Conservation (phyloP, 2,797 vertebrate species). For the Hydrophis major region DNA sequence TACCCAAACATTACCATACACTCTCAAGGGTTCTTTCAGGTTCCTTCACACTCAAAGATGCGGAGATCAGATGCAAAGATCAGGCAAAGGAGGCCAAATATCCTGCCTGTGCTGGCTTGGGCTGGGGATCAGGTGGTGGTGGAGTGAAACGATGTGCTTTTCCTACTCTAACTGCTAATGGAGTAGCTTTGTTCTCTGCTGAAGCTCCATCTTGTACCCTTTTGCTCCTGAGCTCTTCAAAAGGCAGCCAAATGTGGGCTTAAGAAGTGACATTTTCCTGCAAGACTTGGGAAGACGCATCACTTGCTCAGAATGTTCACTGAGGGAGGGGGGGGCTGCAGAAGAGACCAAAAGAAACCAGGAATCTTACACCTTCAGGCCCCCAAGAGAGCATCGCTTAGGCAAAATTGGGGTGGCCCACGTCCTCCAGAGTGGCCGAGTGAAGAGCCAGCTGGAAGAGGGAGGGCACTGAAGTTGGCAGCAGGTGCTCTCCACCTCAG, state of each 20-base stretch:
- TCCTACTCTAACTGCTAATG: not conserved
- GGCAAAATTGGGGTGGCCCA: not conserved
- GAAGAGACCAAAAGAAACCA: not conserved
- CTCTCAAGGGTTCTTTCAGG: not conserved
- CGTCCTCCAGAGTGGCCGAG: not conserved
- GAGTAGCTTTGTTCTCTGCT: not conserved
- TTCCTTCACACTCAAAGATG: not conserved
- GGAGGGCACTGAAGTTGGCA: not conserved
- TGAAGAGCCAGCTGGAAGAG: not conserved
- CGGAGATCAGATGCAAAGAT: not conserved
- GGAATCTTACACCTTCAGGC: not conserved
- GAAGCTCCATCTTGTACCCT: not conserved
- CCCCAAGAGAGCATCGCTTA: not conserved
- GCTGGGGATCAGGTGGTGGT: not conserved
- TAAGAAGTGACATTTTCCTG: not conserved
- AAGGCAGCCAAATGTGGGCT: not conserved
- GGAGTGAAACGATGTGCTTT: not conserved
- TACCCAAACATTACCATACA: not conserved
- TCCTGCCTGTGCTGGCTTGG: not conserved
- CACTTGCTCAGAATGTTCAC: not conserved
- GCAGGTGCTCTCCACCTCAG: not conserved
- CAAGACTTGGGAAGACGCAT: not conserved
- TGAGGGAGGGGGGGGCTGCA: not conserved
- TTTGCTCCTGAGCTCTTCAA: not conserved
- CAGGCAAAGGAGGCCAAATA: not conserved